Base-by-base conservation (phyloP, 2,888 invertebrate genomes). In the Cephus nigrinus region DNA sequence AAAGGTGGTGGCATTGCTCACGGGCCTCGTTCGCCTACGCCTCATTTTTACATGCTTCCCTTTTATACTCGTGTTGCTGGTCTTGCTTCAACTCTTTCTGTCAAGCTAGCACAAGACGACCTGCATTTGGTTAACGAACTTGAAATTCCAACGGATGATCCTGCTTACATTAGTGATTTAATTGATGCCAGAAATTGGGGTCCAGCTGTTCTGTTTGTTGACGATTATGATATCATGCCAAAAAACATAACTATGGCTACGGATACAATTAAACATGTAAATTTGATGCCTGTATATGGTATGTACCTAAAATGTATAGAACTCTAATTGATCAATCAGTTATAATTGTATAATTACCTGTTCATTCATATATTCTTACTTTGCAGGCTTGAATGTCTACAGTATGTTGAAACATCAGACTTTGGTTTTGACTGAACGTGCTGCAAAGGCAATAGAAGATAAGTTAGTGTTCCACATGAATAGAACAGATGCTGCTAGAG, bases 351-450 rank as follows among this genome's bases (percentile, higher is more conserved):
- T 23, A 55, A 55, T 55, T 23, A 55, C 23, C 55, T 55, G 9
- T 55, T 55, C 23, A 23, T 55, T 55, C 1, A 2, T 55, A 15
- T 55, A 23, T 55, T 55, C 5, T 76, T 76, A 76, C 76, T 79
- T 88, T 89, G 32, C 84, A 93, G 94, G 94, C 40, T 93, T 99
- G 30, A 99, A 99, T 93, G 98, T 98, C 0, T 96, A 96, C 92
- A 98, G 98, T 68, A 98, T 99, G 97, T 91, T 99, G 81, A 99
- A 99, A 92, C 97, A 99, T 92, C 96, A 97, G 81, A 99, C 98
- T 0, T 92, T 99, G 12, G 95, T 99, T 9, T 90, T 99, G 3
- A 98, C 98, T 0, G 92, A 95, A 82, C 94, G 94, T 73, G 98
- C 99, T 0, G 95, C 97, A 1, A 96, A 98, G 86, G 94, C 94